Base-by-base conservation (phyloP, 2,113 vertebrate genomes). In the Copsychus sechellarum region DNA sequence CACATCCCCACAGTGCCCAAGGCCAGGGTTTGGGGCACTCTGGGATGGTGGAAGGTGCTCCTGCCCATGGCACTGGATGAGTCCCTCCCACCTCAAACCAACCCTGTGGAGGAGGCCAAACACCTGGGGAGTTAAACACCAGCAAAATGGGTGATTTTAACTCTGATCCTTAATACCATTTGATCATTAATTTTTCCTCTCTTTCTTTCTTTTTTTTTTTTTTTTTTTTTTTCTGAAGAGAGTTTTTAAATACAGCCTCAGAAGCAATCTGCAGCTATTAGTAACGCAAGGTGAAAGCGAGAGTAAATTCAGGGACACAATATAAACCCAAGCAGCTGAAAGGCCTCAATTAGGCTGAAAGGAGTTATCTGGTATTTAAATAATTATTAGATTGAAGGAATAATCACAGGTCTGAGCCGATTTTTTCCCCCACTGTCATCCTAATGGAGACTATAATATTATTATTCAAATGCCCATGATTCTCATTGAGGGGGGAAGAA, bases 291-390 rank as follows among this genome's bases (percentile, higher is more conserved):
- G 97, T 97, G 95, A 97, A 96, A 57, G 60, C 72, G 90, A 95
- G 96, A 95, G 97, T 76, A 88, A 90, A 93, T 43, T 40, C 94
- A 92, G 84, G 92, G 92, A 94, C 96, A 97, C 95, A 48, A 62
- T 95, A 90, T 84, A 94, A 96, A 97, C 64, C 83, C 93, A 73
- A 54, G 85, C 95, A 97, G 97, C 97, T 95, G 97, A 98, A 98
- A 98, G 97, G 97, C 97, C 97, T 97, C 98, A 98, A 98, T 98
- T 98, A 98, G 96, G 96, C 84, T 97, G 95, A 96, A 98, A 98
- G 97, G 96, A 97, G 97, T 98, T 98, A 98, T 98, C 97, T 98
- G 95, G 95, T 97, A 98, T 98, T 98, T 98, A 98, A 98, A 98
- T 98, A 98, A 98, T 98, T 98, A 98, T 98, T 98, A 96, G 98